A percentile compares a stretch with the other conserved stretches of the same genome.
Evolutionary conservation across 2,113 vertebrate genomes (phyloP).

Genomic region (Chloropsis cyanopogon): DNA sequence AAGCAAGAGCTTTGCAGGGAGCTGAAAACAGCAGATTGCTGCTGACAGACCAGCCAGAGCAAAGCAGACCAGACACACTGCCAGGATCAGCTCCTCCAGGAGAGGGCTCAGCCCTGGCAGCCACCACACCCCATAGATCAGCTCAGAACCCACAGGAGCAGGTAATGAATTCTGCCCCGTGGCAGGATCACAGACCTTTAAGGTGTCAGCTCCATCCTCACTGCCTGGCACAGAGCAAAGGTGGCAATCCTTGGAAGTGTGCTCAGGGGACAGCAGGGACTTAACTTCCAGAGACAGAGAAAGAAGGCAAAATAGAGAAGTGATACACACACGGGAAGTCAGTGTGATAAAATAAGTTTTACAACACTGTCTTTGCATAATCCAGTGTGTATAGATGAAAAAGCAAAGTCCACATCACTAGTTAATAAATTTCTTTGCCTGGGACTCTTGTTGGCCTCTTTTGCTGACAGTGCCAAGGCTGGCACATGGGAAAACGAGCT

Average conservation of each 20-base stretch:
- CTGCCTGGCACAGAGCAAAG: neutral
- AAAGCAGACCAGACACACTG: neutral
- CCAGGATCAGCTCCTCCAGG: slow-evolving; percentile 72
- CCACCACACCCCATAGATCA: slow-evolving; percentile 79
- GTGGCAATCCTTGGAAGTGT: neutral
- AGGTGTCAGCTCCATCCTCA: neutral
- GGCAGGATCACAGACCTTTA: neutral
- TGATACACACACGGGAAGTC: neutral
- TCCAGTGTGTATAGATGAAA: neutral
- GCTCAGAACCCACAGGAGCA: slow-evolving; percentile 89
- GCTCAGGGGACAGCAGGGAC: neutral
- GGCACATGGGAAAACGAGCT: neutral
- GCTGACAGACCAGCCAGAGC: neutral
- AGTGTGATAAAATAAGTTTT: neutral
- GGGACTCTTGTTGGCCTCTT: neutral
- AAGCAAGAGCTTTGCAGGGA: too few species aligned
- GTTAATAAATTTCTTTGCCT: neutral
- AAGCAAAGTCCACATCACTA: neutral
- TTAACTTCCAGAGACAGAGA: neutral
- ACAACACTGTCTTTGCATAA: neutral
- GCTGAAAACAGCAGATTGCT: slow-evolving; percentile 73
- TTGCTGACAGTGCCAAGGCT: neutral
- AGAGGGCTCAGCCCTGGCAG: slow-evolving; percentile 76
- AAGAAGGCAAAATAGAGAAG: neutral
- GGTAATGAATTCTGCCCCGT: slow-evolving; percentile 54